Evolutionary conservation across 2,888 invertebrate species (phyloP).

Genomic region (Drosophila buzzatii): DNA sequence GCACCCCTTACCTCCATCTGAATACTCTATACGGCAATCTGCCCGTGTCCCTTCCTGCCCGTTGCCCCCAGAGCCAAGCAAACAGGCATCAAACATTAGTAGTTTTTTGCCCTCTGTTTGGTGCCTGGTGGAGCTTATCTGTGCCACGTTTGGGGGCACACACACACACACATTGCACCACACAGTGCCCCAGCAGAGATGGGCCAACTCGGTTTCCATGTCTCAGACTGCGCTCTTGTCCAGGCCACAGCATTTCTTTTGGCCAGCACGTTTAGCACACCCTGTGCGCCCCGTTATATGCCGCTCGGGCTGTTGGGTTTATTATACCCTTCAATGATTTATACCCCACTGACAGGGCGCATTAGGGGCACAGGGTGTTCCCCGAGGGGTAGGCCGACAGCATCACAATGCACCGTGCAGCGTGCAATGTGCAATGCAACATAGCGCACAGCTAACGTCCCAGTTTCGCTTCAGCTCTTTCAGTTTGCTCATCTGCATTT

Average conservation of each 20-base stretch:
- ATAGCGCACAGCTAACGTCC: conserved; percentile 26
- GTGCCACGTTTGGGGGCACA: conserved; percentile 47
- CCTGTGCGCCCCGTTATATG: conserved; percentile 23
- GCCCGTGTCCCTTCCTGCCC: too few species aligned
- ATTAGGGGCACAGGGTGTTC: conserved; percentile 42
- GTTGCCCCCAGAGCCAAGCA: conserved; percentile 4
- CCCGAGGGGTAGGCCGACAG: conserved; percentile 4
- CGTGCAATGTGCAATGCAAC: conserved; percentile 13
- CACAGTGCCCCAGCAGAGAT: conserved; percentile 45
- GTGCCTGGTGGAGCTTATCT: conserved; percentile 56
- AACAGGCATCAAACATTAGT: conserved; percentile 50
- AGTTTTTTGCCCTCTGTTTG: conserved; percentile 71
- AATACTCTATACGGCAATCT: not conserved
- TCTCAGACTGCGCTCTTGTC: conserved; percentile 4
- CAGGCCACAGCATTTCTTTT: conserved; percentile 25
- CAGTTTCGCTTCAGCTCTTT: conserved; percentile 40
- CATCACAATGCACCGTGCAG: conserved; percentile 9
- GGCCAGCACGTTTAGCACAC: conserved; percentile 20
- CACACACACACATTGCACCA: conserved; percentile 24
- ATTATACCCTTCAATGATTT: conserved; percentile 71
- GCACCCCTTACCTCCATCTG: not conserved
- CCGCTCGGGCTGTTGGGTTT: conserved; percentile 55
- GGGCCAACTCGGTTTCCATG: conserved; percentile 16
- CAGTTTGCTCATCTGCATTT: conserved; percentile 41
- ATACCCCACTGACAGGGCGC: conserved; percentile 54